Base-by-base conservation (phyloP, 2,797 vertebrate genomes). In the Platalea minor region DNA sequence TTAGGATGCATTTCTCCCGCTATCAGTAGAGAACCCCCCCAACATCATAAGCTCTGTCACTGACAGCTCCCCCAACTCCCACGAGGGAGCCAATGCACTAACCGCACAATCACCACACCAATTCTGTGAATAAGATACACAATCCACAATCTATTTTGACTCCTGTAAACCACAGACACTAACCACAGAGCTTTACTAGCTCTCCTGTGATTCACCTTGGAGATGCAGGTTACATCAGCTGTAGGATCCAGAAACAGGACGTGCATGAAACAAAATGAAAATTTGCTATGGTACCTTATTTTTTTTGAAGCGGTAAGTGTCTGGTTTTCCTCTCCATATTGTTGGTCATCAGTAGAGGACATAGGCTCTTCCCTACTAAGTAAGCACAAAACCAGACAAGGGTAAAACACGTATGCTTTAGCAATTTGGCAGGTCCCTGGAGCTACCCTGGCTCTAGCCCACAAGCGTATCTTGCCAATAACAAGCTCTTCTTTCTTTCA, bases 241-340 rank as follows among this genome's bases (percentile, higher is more conserved):
- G 14, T 0, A 43, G 37, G 45, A 48, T 17, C 21, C 78, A 78
- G 78, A 65, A n/a, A 8, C 0, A 53, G 70, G 43, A 48, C 29
- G 19, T 5, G 16, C 4, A 37, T 2, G 18, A 64, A 53, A 48
- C 10, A 51, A 26, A 37, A 16, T 4, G 41, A 69, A 53, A 69
- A 67, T 9, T 1, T 21, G 28, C 50, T 51, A 51, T 1, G 8
- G 19, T 97, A 97, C 96, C 97, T 94, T 94, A 97, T 95, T 85
- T 68, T 91, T 7, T 20, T 50, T 15, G 60, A 21, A 10, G 16
- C 29, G 37, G 28, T 2, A 17, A 37, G 29, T 60, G 60, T 35
- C 69, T 75, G 84, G 15, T 24, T 75, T 88, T 94, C 63, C 17
- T 94, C 43, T 31, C 10, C 39, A 11, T 28, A 25, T 3, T 59